A percentile compares a stretch with the other conserved stretches of the same genome.
phyloP scores from a whole-genome alignment of 2,797 vertebrate genomes.

The Molothrus aeneus region DNA sequence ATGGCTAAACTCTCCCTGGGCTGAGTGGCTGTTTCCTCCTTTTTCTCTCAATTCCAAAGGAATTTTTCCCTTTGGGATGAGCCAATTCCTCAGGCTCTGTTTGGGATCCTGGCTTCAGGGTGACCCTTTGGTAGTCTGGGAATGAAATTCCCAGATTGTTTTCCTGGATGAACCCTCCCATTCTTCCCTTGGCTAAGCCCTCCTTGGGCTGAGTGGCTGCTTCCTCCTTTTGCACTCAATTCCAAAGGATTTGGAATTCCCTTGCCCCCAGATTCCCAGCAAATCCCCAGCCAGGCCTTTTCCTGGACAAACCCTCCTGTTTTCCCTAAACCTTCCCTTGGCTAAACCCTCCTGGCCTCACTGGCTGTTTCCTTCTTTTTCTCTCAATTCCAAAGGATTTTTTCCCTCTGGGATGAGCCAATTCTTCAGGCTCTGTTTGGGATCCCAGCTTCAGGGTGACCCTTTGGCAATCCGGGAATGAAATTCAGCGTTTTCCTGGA shows the following conservation, averaged over 20 bases:
- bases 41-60: neutral
- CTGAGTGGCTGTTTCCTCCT: too few relatives aligned
- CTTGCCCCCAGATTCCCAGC: neutral
- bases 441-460: rapidly evolving
- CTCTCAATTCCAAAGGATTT: neutral
- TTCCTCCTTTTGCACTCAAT: neutral
- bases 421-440: neutral
- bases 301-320: neutral
- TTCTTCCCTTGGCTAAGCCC: too few relatives aligned
- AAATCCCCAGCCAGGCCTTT: neutral
- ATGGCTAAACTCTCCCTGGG: too few relatives aligned
- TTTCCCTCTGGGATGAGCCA: rapidly evolving
- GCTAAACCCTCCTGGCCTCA: too few relatives aligned
- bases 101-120: rapidly evolving
- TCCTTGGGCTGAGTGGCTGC: neutral
- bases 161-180: too few relatives aligned
- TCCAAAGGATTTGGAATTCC: too few relatives aligned
- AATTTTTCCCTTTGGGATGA: neutral
- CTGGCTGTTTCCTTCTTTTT: neutral
- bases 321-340: too few relatives aligned
- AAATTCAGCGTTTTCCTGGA: neutral
- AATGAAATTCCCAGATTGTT: neutral
- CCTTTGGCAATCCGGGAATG: neutral
- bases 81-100: rapidly evolving
- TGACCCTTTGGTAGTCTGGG: rapidly evolving